Base-by-base conservation (phyloP, 2,888 invertebrate species). In the Tetanocera ferruginea region DNA sequence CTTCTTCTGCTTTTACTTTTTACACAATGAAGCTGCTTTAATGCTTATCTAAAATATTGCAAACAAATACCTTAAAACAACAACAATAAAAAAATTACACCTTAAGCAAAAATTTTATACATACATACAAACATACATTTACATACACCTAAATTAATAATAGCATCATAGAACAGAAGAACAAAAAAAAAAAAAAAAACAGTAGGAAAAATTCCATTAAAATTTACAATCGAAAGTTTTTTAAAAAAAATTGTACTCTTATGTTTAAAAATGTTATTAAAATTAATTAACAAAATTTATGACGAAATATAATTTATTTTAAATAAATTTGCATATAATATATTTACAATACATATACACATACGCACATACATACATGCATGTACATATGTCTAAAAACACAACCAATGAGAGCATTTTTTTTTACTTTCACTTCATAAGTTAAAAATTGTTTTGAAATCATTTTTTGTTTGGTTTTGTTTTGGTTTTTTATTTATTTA, bases 321-420 rank as follows among this genome's bases (percentile, higher is more conserved):
- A 52, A 52, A 55, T 55, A 71, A 72, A 57, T 55, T 17, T 57
- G 25, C 34, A 17, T 72, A 17, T n/a, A 71, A 76, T 57, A 28
- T 73, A 64, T 77, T 71, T 62, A 69, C 57, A 51, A 75, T 78
- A 76, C 79, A 72, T 79, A 60, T 80, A 80, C 80, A 79, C 82
- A 78, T 85, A 80, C 85, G 81, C 80, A 64, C 79, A 80, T 80
- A 79, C 80, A 78, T 84, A 78, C 84, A 81, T 81, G 83, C 85
- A 49, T 73, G 19, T 34, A 67, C 52, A 55, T 34, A 75, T 90
- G 83, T 83, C 85, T 89, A 87, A 87, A 88, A 89, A 89, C 88
- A 89, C 90, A 90, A 89, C 89, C 89, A 88, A 88, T 88, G 90
- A 88, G 89, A 90, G 89, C 88, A 88, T 88, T 85, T 86, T 83